Evolutionary conservation across 2,797 vertebrate species (phyloP), one percentile per base, ranked within the genome.

Genomic region (Orestias chungarensis): DNA sequence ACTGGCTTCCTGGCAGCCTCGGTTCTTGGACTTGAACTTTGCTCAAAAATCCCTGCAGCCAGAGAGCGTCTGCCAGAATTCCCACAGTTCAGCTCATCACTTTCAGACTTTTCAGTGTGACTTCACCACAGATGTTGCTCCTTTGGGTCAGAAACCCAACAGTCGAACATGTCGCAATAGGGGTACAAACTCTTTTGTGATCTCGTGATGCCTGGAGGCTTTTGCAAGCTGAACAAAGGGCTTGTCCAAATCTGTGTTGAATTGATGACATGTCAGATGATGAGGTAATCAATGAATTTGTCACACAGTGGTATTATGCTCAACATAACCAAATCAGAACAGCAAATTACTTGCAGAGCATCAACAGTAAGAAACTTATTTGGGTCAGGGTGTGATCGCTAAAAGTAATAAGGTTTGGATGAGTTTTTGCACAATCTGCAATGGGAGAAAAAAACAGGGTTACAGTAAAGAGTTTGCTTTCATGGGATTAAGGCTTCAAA

Each of bases 111-210:
- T 20, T 49, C 57, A 73, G 15, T 52, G 75, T 91, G 82, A 91
- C 82, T 71, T 92, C 87, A 88, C 75, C 55, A 70, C 89, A 91
- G 89, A 90, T 91, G 87, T 87, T 84, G 42, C 74, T 76, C 68
- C 35, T 2, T 67, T 23, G 64, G 73, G 70, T 80, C 82, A 69
- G 74, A 79, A 68, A 38, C 67, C 42, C 3, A 82, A 83, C 81
- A 90, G 85, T 84, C 87, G 83, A 71, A 71, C 73, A 0, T n/a
- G 59, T 81, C 47, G 1, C 81, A 74, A 87, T 73, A 5, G 1
- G 31, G n/a, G 73, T 14, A 18, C 40, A 65, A 35, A 57, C 65
- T 44, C 25, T 64, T 43, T 8, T 1, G 33, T n/a, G 20, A 40
- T 88, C 81, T 72, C 78, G 75, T 73, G 70, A 75, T 71, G 69